Base-by-base conservation (phyloP, 2,797 vertebrate species). In the Sebastes nivosus region DNA sequence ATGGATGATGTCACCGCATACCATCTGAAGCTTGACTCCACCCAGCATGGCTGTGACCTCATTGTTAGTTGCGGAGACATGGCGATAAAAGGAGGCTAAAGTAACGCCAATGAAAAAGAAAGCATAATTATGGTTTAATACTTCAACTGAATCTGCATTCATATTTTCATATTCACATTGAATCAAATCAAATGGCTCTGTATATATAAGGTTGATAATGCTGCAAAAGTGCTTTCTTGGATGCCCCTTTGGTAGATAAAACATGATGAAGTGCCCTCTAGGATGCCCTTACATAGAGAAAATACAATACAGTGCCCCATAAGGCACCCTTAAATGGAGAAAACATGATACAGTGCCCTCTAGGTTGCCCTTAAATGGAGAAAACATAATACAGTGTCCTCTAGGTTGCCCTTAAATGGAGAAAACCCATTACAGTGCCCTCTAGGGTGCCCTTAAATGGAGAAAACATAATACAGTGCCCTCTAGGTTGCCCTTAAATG, bases 1-100 rank as follows among this genome's bases (percentile, higher is more conserved):
- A 7, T 83, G 70, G 27, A 78, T 25, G 67, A 95, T 94, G 89
- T 94, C 63, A 6, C 89, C 93, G 7, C 3, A 8, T 25, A 92
- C 55, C 59, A 94, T 67, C 60, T 93, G 90, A 25, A 95, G 73
- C 68, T 67, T 81, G 67, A 95, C 87, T 10, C 10, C 59, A 1
- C 92, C 94, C 83, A 94, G 24, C 87, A 72, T 87, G 59, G 88
- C 83, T 2, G 85, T 89, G 77, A 92, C 82, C 73, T 90, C 86
- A 25, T 84, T 52, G 7, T 83, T 50, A 13, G 32, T 59, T 12
- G 22, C 0, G 0, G 88, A 86, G 58, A 92, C 57, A 5, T 83
- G 60, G 34, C 81, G 87, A 63, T 94, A 94, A 70, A 94, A 94
- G 6, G 89, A 80, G 50, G 78, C 90, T 93, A 27, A 75, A 77